phyloP scores from a whole-genome alignment of 2,888 invertebrate species.

The Stenchaetothrips biformis region DNA sequence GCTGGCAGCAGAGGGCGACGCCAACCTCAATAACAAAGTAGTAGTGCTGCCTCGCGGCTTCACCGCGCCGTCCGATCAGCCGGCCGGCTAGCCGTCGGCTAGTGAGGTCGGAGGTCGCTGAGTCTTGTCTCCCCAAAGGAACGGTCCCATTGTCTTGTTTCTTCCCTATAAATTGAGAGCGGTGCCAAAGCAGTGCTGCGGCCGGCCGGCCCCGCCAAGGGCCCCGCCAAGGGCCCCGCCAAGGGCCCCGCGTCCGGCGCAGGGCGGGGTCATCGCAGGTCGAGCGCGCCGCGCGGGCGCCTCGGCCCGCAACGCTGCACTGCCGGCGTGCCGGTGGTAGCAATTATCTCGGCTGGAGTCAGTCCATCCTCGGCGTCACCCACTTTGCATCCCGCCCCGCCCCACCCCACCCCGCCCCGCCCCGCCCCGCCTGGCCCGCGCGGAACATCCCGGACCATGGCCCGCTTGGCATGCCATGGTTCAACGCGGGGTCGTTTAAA shows the following conservation, averaged over 20 bases:
- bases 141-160: background rate
- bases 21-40: too few species aligned
- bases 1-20: too few species aligned
- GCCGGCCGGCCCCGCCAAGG: background rate
- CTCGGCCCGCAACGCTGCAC: background rate
- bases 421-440: background rate
- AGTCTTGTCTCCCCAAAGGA: background rate
- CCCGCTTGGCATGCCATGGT: background rate
- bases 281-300: too few species aligned
- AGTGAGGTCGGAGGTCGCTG: too few species aligned
- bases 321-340: background rate
- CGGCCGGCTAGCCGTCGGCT: too few species aligned
- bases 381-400: background rate
- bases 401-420: background rate
- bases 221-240: too few species aligned
- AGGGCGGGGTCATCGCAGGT: too few species aligned
- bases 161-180: background rate
- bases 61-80: too few species aligned
- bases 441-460: background rate
- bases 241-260: background rate
- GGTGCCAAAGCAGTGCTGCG: background rate
- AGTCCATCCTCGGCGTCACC: background rate
- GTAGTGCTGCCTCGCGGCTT: too few species aligned
- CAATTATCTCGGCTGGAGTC: background rate
- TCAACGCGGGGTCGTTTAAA: background rate